Base-by-base conservation (phyloP, 2,113 vertebrate genomes). In the Parotia lawesii region DNA sequence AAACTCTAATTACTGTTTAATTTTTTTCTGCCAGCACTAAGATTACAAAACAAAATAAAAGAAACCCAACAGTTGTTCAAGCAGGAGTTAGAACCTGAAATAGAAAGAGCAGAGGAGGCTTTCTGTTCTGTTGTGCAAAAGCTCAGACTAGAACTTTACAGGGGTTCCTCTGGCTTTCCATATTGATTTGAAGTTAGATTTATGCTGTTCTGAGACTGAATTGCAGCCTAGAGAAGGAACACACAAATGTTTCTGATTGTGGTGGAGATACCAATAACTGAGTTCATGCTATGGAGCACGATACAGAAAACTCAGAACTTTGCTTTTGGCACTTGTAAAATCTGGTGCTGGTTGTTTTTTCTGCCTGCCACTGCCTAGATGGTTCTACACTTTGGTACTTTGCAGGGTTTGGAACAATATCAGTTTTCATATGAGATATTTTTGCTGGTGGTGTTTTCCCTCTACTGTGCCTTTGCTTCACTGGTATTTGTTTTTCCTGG, bases 311-410 rank as follows among this genome's bases (percentile, higher is more conserved):
- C 24, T 47, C 12, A 5, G 21, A 60, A 44, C 18, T 61, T 80
- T 31, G 16, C 11, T 74, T 67, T 22, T 85, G 22, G 28, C 42
- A 35, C 14, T 72, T 35, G 6, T 50, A 31, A 62, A 78, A 58
- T 29, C 11, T 50, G 16, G 28, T 50, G 6, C 28, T 50, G 19
- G 22, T 40, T 0, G 0, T 33, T 72, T 71, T 50, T 73, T 9
- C 53, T 16, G 29, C 8, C 28, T 10, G 11, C 22, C 19, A 19
- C 29, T 76, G 13, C 45, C 22, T 57, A 45, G 51, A 7, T 11
- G 2, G 8, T 89, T 67, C 42, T 89, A 31, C 11, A 20, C 7
- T 66, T 76, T 11, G 15, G 16, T 48, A 15, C 7, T 75, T 83
- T 33, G 11, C 19, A 29, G 31, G 31, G 4, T 44, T 87, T 86